Evolutionary conservation across 30 jellyfish, hydroid and myxozoan species (phyloP).

Genomic region (Haliclystus octoradiatus): DNA sequence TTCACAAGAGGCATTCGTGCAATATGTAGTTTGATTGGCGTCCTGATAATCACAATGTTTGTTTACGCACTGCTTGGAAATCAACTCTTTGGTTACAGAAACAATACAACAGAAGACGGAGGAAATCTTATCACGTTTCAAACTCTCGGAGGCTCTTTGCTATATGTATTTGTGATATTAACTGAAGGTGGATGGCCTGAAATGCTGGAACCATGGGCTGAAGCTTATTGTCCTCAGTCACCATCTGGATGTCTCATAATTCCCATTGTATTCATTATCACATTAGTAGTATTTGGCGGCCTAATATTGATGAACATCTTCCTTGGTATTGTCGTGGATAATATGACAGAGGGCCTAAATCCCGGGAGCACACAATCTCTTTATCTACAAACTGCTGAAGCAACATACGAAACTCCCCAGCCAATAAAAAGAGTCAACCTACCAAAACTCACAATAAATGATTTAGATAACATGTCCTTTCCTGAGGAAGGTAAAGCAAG

Average conservation of each 20-base stretch:
- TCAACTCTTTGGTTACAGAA: slow-evolving; percentile 51
- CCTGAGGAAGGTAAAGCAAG: neutral
- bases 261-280: slow-evolving; percentile 33
- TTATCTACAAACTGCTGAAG: neutral
- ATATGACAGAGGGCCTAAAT: slow-evolving; percentile 28
- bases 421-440: too few relatives aligned
- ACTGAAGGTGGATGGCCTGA: slow-evolving; percentile 85
- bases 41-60: slow-evolving; percentile 29
- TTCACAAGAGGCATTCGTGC: slow-evolving; percentile 34
- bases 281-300: slow-evolving; percentile 59
- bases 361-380: neutral
- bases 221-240: neutral
- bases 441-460: neutral
- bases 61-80: slow-evolving; percentile 68
- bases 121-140: slow-evolving; percentile 34
- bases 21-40: slow-evolving; percentile 35
- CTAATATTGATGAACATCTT: slow-evolving; percentile 58
- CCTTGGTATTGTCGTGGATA: slow-evolving; percentile 85
- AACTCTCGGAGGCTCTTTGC: slow-evolving; percentile 34
- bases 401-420: neutral
- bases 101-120: neutral
- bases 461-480: neutral
- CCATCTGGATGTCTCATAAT: slow-evolving; percentile 10
- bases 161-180: slow-evolving; percentile 47
- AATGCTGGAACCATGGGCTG: slow-evolving; percentile 12